Evolutionary conservation across 2,888 invertebrate species (phyloP).

Genomic region (Brachyptera risi): DNA sequence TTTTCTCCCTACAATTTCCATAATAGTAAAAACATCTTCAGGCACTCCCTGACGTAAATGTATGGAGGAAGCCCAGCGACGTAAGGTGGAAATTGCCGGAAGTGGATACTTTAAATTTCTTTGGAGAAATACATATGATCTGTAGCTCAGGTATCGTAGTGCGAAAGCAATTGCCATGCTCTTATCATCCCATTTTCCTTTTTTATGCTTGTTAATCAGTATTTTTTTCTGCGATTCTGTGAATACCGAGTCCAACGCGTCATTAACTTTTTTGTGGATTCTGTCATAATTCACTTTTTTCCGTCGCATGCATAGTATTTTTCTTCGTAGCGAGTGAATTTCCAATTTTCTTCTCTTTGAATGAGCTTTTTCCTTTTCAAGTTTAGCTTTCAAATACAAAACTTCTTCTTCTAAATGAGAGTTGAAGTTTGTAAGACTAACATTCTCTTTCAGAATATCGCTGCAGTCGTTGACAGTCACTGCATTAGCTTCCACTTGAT

Average conservation of each 20-base stretch:
- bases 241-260: not conserved
- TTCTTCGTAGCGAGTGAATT: not conserved
- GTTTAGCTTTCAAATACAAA: too few relatives aligned
- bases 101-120: slow-evolving; percentile 3
- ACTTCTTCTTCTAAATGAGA: too few relatives aligned
- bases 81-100: slow-evolving; percentile 1
- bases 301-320: not conserved
- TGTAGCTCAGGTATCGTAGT: slow-evolving; percentile 5
- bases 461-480: too few relatives aligned
- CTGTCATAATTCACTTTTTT: not conserved
- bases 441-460: too few relatives aligned
- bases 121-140: not conserved
- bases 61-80: not conserved
- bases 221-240: slow-evolving; percentile 1
- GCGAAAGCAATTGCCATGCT: not conserved
- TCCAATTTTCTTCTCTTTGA: too few relatives aligned
- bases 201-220: not conserved
- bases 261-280: not conserved
- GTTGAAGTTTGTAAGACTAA: too few relatives aligned
- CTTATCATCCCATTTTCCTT: not conserved
- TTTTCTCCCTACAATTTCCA: slow-evolving; percentile 10
- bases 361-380: too few relatives aligned
- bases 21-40: not conserved
- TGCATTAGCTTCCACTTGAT: too few relatives aligned
- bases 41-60: not conserved